Evolutionary conservation across 2,797 vertebrate species (phyloP).

Genomic region (Enteromius unitaeniatus): DNA sequence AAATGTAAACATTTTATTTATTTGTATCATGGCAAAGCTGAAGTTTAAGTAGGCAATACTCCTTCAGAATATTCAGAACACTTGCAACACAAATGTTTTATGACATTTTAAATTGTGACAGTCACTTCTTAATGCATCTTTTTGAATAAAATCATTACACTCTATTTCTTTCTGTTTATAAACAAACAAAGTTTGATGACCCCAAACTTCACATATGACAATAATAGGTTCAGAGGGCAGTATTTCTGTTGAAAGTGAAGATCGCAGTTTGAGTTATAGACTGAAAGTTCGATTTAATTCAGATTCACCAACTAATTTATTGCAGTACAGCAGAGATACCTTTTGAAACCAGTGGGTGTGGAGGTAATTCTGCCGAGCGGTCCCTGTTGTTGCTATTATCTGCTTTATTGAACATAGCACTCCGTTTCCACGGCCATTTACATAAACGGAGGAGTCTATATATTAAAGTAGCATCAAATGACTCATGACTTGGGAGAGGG

Average conservation of each 20-base stretch:
- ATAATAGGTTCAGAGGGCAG: background rate
- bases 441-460: slow-evolving; percentile 85
- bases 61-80: background rate
- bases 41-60: background rate
- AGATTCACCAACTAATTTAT: slow-evolving; percentile 18
- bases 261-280: slow-evolving; percentile 16
- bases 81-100: background rate
- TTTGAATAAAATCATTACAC: background rate
- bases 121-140: too few species aligned
- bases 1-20: background rate
- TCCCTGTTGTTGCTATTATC: slow-evolving; percentile 76
- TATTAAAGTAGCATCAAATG: slow-evolving; percentile 92
- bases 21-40: background rate
- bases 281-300: slow-evolving; percentile 16
- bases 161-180: background rate
- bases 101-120: background rate
- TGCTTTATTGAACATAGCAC: slow-evolving; percentile 79
- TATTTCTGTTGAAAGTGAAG: background rate
- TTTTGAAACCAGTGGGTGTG: slow-evolving; percentile 55
- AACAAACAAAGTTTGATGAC: background rate
- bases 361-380: slow-evolving; percentile 63
- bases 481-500: slow-evolving; percentile 83
- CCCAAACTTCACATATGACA: background rate
- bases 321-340: slow-evolving; percentile 21
- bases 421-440: slow-evolving; percentile 83